Evolutionary conservation across 2,797 vertebrate species (phyloP), one percentile per base, ranked within the genome.

Genomic region (Tympanoctomys barrerae): DNA sequence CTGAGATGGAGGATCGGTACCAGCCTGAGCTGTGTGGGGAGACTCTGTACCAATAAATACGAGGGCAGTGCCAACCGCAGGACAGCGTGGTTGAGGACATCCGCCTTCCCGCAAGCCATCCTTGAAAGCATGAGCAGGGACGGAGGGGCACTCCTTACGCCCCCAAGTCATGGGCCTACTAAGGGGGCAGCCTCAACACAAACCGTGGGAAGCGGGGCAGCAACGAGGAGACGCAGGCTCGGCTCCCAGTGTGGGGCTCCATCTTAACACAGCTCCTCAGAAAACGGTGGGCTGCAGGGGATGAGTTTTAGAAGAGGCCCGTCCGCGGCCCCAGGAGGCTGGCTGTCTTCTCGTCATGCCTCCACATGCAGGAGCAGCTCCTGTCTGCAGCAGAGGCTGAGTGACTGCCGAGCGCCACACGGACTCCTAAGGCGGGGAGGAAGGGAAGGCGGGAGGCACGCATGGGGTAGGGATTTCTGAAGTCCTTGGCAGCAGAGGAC

Each of bases 361-460:
- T 13, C 71, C 10, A n/a, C 54, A 2, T 10, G 46, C n/a, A 42
- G 71, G 62, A 80, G 13, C 8, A 14, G 62, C 42, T 36, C 11
- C 24, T 54, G n/a, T 22, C 39, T 5, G 0, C 3, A 16, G 10
- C 7, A 12, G 46, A 12, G 42, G 11, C 8, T 3, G 52, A 46
- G 36, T n/a, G 66, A 46, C 31, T 54, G 57, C 24, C 26, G 62
- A 70, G 12, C 46, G 54, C 64, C 59, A 75, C 28, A 75, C 59
- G 46, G 54, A 49, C 75, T 70, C 39, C 42, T 57, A 57, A 78
- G 28, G 77, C 6, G 16, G 62, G 54, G 31, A 83, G 8, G 46
- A n/a, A 31, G 1, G 21, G 18, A 24, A 80, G 28, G 31, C 12
- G 68, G 13, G 5, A 64, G 42, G n/a, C 10, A 33, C 21, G 31